Percentiles rank a stretch among this genome's conserved stretches.
phyloP scores from a whole-genome alignment of 2,888 invertebrate genomes.

The Lepidochrysops patricia region DNA sequence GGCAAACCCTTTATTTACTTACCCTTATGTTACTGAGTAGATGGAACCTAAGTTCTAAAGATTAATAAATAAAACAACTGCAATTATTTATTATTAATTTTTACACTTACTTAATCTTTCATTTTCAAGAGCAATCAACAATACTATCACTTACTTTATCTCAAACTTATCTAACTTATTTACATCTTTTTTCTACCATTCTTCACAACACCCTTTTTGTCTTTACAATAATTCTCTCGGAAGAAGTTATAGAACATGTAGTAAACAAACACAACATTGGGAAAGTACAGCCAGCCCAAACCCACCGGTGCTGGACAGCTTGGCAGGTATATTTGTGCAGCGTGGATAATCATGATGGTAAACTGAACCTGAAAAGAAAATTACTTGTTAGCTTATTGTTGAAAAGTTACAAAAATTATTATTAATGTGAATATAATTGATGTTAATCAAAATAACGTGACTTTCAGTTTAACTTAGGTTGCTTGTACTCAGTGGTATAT shows the following conservation, averaged over 20 bases:
- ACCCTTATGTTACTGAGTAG: not conserved
- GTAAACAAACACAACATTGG: constrained; percentile 77
- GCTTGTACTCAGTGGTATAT: no score
- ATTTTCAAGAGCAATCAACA: no score
- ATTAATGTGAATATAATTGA: no score
- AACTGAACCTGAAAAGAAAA: constrained; percentile 77
- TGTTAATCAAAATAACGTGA: no score
- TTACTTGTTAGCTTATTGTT: not conserved
- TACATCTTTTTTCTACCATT: constrained; percentile 13
- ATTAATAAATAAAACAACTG: not conserved
- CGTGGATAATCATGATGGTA: constrained; percentile 75
- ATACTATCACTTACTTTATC: no score
- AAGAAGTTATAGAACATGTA: constrained; percentile 84
- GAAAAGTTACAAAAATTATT: no score
- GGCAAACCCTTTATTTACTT: no score
- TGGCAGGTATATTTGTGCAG: constrained; percentile 65
- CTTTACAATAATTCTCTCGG: constrained; percentile 63
- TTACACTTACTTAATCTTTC: not conserved
- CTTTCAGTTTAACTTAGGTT: no score
- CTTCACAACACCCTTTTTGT: not conserved
- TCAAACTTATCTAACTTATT: not conserved
- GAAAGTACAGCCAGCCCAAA: constrained; percentile 71
- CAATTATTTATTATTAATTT: not conserved
- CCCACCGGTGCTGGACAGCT: constrained; percentile 72
- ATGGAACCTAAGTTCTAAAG: not conserved